Percentiles rank a stretch among this genome's conserved stretches.
Conservation (phyloP, 2,113 vertebrate species). For the Harpagus bidentatus region DNA sequence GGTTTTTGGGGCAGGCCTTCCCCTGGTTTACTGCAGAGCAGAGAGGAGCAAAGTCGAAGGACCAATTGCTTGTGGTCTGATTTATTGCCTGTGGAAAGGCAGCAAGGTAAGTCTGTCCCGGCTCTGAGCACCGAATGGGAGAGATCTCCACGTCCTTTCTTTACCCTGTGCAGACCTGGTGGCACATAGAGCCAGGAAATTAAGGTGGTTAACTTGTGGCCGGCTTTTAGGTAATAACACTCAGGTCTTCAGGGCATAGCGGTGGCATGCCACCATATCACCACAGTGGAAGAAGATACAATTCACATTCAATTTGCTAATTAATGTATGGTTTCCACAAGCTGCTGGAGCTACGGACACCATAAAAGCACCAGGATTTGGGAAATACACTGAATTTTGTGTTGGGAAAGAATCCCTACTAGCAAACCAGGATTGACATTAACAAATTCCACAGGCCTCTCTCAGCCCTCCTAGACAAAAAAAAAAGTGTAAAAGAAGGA, state of each 20-base stretch:
- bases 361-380: background rate
- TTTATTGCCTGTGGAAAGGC: background rate
- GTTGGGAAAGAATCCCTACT: background rate
- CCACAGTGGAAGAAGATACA: background rate
- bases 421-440: background rate
- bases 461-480: background rate
- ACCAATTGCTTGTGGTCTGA: background rate
- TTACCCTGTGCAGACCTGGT: background rate
- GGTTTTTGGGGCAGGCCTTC: background rate
- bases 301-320: background rate
- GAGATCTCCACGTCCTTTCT: accelerated
- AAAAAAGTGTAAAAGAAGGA: background rate
- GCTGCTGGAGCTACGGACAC: background rate
- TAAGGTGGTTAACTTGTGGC: background rate
- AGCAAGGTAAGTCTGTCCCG: background rate
- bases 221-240: background rate
- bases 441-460: background rate
- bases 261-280: accelerated
- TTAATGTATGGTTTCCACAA: background rate
- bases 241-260: background rate
- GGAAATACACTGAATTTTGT: background rate
- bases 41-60: background rate
- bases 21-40: background rate
- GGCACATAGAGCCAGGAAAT: background rate
- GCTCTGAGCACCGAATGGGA: background rate